Evolutionary conservation across 2,113 vertebrate genomes (phyloP).

Genomic region (Nothobranchius furzeri): DNA sequence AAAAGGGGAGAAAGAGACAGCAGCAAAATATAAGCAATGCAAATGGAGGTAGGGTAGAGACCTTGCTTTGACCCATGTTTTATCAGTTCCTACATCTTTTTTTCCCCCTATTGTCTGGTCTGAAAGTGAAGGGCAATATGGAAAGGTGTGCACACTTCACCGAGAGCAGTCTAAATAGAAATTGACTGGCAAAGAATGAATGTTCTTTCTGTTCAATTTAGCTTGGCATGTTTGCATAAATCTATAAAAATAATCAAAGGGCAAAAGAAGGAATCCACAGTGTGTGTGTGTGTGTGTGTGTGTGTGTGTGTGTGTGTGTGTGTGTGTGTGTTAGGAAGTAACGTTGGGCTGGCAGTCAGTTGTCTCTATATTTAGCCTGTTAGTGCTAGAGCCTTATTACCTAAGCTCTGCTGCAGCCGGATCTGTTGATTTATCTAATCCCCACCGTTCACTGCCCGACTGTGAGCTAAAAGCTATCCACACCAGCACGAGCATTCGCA

Average conservation of each 20-base stretch:
- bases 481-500: constrained; percentile 22
- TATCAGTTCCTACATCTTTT: neutral
- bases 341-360: constrained; percentile 61
- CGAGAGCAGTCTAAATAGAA: constrained; percentile 9
- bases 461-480: constrained; percentile 42
- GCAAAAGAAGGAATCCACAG: neutral
- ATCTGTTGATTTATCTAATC: constrained; percentile 75
- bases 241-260: constrained; percentile 18
- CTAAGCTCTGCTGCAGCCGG: constrained; percentile 71
- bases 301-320: constrained; percentile 1
- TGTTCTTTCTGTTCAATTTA: neutral
- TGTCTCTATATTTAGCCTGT: constrained; percentile 73
- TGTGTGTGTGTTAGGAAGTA: constrained; percentile 39
- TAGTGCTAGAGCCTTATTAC: constrained; percentile 68
- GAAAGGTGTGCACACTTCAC: constrained; percentile 5
- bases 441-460: constrained; percentile 50
- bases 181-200: constrained; percentile 7
- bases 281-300: constrained; percentile 11
- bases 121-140: constrained; percentile 5
- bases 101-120: neutral
- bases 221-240: neutral
- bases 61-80: constrained; percentile 1
- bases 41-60: constrained; percentile 19
- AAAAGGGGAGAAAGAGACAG: constrained; percentile 12
- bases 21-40: constrained; percentile 24